Conservation (phyloP, 2,113 vertebrate genomes). For the Callocephalon fimbriatum region DNA sequence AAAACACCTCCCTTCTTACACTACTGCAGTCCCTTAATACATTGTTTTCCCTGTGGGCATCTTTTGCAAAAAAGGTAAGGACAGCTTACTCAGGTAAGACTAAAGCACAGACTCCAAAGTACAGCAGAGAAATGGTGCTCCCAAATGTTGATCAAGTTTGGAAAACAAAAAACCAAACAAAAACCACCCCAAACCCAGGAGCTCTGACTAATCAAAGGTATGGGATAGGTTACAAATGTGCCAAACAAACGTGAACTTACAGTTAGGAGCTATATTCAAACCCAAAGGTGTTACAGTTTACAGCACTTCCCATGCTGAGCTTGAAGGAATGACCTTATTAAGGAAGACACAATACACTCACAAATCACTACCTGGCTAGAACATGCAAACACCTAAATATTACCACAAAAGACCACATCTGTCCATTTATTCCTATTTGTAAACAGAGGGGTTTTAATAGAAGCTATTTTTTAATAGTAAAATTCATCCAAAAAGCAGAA, state of each 20-base stretch:
- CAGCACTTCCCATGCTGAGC: neutral
- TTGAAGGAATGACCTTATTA: neutral
- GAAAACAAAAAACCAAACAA: neutral
- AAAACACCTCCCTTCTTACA: neutral
- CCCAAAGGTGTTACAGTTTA: neutral
- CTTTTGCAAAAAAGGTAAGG: neutral
- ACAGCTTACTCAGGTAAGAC: neutral
- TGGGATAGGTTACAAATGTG: neutral
- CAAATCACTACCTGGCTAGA: neutral
- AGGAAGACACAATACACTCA: neutral
- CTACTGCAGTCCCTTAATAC: neutral
- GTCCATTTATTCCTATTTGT: neutral
- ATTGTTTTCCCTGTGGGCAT: neutral
- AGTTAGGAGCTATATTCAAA: neutral
- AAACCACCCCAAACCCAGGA: neutral
- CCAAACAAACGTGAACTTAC: neutral
- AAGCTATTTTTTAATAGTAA: neutral
- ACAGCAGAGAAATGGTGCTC: neutral
- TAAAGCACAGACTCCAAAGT: neutral
- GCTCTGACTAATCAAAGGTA: neutral
- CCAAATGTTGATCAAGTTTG: rapidly evolving
- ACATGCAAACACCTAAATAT: neutral
- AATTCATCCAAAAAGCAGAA: neutral
- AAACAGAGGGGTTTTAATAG: neutral
- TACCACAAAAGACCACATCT: neutral